Conservation (phyloP, 2,113 vertebrate genomes). For the Cephalophus harveyi region DNA sequence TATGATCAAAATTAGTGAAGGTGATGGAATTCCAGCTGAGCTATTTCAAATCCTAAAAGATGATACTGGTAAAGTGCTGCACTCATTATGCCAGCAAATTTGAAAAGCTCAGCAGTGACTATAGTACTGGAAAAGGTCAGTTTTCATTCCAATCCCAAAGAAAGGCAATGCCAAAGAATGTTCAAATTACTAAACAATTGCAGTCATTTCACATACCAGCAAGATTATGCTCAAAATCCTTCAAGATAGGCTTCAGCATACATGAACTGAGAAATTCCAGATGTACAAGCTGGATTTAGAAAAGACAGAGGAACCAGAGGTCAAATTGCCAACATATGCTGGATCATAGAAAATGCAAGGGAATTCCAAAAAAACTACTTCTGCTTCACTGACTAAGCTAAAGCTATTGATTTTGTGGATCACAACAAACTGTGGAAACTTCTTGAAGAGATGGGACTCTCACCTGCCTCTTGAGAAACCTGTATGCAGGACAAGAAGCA, state of each 20-base stretch:
- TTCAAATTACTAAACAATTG: neutral
- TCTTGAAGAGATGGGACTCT: neutral
- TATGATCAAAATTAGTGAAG: neutral
- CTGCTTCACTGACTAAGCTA: neutral
- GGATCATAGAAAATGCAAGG: neutral
- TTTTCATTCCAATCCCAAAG: neutral
- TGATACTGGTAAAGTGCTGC: neutral
- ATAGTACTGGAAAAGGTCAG: neutral
- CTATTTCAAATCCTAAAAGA: neutral
- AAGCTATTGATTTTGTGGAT: neutral
- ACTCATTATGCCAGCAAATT: neutral
- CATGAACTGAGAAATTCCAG: neutral
- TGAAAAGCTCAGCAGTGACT: neutral
- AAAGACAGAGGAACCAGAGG: neutral
- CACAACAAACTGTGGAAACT: neutral
- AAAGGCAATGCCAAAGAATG: neutral
- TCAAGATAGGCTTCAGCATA: neutral
- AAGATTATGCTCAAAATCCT: neutral
- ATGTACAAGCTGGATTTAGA: neutral
- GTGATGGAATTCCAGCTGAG: neutral
- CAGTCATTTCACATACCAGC: neutral
- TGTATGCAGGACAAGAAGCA: neutral
- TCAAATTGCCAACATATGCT: neutral
- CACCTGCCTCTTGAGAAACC: neutral
- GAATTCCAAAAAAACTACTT: neutral